These are phyloP conservation scores for Lepilemur ruficaudatus DNA, from an alignment of 2,797 vertebrate species.

Conservation along the genomic window DNA sequence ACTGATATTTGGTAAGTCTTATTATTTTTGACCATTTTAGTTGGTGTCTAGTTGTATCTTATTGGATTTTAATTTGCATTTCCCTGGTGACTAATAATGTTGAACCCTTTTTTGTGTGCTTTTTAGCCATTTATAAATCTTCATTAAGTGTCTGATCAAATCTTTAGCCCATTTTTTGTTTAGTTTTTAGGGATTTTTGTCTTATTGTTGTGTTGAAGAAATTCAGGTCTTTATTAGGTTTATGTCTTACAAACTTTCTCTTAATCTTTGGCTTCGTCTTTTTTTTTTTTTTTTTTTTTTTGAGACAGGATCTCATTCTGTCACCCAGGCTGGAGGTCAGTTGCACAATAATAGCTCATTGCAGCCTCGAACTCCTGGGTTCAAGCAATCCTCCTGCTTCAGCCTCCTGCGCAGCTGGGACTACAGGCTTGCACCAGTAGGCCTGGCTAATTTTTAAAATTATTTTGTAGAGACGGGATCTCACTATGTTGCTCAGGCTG, in stretches of 20 bases:
- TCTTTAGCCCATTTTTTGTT: neutral
- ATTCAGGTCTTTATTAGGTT: neutral
- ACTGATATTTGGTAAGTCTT: neutral
- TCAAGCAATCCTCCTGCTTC: too few species aligned
- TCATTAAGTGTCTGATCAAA: neutral
- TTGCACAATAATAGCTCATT: too few species aligned
- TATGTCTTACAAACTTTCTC: neutral
- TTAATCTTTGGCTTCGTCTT: neutral
- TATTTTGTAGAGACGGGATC: too few species aligned
- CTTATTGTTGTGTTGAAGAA: neutral
- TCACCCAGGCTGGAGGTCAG: too few species aligned
- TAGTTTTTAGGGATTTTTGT: neutral
- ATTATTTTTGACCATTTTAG: neutral
- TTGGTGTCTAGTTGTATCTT: neutral
- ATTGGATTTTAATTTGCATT: slow-evolving; percentile 1
- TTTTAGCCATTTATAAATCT: neutral
- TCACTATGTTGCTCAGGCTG: too few species aligned
- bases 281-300: neutral
- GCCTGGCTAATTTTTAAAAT: too few species aligned
- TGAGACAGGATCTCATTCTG: too few species aligned
- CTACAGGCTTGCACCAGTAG: too few species aligned
- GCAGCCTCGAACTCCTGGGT: too few species aligned
- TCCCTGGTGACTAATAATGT: neutral
- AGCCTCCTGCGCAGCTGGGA: too few species aligned
- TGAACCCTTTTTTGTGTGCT: neutral